Base-by-base conservation (phyloP, 2,888 invertebrate genomes). In the Creontiades dilutus region DNA sequence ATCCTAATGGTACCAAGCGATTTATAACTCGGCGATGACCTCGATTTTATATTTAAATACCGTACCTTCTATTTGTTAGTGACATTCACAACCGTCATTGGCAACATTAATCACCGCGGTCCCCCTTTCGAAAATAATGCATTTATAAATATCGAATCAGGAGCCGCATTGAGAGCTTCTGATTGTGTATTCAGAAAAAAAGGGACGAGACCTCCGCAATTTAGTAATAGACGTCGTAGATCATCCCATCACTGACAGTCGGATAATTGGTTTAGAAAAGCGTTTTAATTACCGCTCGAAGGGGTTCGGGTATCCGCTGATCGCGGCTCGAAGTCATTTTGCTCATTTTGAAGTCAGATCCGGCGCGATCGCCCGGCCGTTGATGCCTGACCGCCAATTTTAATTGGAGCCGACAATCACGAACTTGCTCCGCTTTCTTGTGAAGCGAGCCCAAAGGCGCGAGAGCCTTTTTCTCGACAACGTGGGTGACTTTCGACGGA, bases 201-300 rank as follows among this genome's bases (percentile, higher is more conserved):
- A 14, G n/a, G 57, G 57, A 52, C 12, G 52, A 16, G 23, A 27
- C 19, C 82, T 48, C 48, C 47, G 78, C 82, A 82, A 82, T 82
- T 82, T 82, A 82, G 82, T 82, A 82, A 82, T 82, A 52, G 82
- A 7, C 85, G 85, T 14, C 61, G 85, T 85, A 85, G 19, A 85
- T 85, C 85, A 85, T 85, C 85, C 85, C 57, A 61, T 61, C 61
- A 85, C 19, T 85, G 85, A 85, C 85, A 85, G 85, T 57, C 61
- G 85, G 85, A 57, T 61, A 61, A 61, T 85, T 57, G 85, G 85
- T 85, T 85, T 85, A 85, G 85, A 85, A 85, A 85, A 61, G 85
- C 57, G 85, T 61, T 85, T 85, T 85, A 85, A 85, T 85, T 85
- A 61, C 57, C 57, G 37, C 85, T 48, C 37, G 16, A 46, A 28